Percentiles rank a stretch among this genome's conserved stretches.
phyloP scores from a whole-genome alignment of 1,140 invertebrate species.

The Antheraea mylitta region DNA sequence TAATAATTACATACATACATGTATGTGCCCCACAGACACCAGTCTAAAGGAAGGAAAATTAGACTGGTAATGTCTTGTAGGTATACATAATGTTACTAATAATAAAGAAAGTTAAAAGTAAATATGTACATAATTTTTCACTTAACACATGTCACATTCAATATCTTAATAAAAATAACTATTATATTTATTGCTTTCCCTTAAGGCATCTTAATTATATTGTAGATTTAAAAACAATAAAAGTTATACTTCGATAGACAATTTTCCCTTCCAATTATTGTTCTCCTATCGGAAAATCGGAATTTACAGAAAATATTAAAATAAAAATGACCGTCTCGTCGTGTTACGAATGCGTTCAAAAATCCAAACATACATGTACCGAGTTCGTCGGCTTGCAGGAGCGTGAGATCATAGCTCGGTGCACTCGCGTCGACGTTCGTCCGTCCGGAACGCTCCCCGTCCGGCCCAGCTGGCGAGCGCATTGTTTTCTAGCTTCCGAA shows the following conservation, averaged over 20 bases:
- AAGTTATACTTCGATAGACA: background rate
- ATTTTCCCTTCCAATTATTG: background rate
- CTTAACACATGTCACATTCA: too few species aligned
- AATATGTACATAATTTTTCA: too few species aligned
- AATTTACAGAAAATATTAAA: constrained; percentile 3
- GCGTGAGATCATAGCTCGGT: constrained; percentile 15
- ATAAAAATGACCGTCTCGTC: background rate
- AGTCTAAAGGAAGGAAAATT: too few species aligned
- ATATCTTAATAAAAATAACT: too few species aligned
- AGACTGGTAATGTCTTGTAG: too few species aligned
- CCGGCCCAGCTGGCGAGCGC: constrained; percentile 10
- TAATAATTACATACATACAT: too few species aligned
- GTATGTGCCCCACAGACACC: too few species aligned
- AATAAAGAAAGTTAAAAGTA: too few species aligned
- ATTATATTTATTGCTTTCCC: background rate
- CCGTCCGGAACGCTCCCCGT: constrained; percentile 10
- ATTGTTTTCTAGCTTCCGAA: constrained; percentile 12
- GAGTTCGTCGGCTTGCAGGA: constrained; percentile 2
- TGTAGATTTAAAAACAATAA: background rate
- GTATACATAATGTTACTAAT: too few species aligned
- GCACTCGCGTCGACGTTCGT: constrained; percentile 10
- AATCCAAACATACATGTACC: constrained; percentile 2
- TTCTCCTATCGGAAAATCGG: background rate
- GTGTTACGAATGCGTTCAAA: constrained; percentile 7
- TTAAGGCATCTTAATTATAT: background rate